A percentile compares a stretch with the other conserved stretches of the same genome.
Evolutionary conservation across 2,797 vertebrate species (phyloP).

Genomic region (Mionectes olivaceus): DNA sequence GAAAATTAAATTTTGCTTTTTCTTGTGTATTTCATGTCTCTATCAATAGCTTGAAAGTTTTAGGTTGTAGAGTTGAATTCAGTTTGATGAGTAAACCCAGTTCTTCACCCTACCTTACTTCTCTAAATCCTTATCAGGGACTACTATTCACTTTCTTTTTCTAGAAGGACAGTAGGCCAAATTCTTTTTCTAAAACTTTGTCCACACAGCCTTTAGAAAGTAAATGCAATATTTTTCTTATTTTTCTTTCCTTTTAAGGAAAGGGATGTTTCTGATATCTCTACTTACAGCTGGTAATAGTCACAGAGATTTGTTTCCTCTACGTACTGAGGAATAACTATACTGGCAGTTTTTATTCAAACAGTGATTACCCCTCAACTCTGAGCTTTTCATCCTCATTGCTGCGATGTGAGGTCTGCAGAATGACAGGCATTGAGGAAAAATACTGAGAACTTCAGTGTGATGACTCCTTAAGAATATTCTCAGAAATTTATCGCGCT

Average conservation of each 20-base stretch:
- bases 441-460: not conserved
- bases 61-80: not conserved
- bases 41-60: not conserved
- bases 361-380: not conserved
- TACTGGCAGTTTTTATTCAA: not conserved
- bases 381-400: not conserved
- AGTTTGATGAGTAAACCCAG: not conserved
- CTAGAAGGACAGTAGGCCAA: not conserved
- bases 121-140: not conserved
- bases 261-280: not conserved
- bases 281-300: not conserved
- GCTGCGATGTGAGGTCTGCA: not conserved
- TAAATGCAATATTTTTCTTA: not conserved
- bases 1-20: not conserved
- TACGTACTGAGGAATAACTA: not conserved
- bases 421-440: not conserved
- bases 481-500: not conserved
- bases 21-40: not conserved
- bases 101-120: not conserved
- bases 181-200: not conserved
- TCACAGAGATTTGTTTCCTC: not conserved
- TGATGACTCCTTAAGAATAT: not conserved
- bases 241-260: not conserved
- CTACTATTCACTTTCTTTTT: not conserved
- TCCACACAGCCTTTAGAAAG: not conserved